Base-by-base conservation (phyloP, 2,888 invertebrate species). In the Terebella lapidaria region DNA sequence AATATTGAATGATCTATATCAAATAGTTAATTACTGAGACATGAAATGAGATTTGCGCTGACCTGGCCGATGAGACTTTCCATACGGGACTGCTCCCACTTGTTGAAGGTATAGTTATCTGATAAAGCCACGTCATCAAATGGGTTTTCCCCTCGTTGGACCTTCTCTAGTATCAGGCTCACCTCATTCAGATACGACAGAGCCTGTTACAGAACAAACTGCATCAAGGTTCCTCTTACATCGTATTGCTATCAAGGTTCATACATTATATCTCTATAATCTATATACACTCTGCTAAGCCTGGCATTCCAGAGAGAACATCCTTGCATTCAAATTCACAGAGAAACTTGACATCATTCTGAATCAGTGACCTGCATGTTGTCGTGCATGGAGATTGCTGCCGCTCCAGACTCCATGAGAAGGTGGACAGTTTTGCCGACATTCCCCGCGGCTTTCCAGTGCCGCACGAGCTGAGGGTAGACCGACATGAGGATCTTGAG, bases 401-500 rank as follows among this genome's bases (percentile, higher is more conserved):
- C 69, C 5, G 69, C 66, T 2, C 58, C 62, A 35, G 68, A 65
- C n/a, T 69, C 68, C 22, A 60, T 49, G 35, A 69, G 53, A 46
- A 56, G 59, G 22, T 65, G 54, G 24, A 69, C 55, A 3, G 68
- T 65, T 18, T 53, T 58, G 15, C 58, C 55, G 22, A 63, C 35
- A 45, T 62, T 55, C 3, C 65, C 67, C 1, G 65, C 58, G 5
- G 54, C 42, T 3, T 53, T 45, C 66, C 66, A 69, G 51, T 69
- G 69, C 10, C 62, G 26, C 10, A 69, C 60, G 29, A 68, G 55
- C 60, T 69, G 61, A 22, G 66, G 64, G 52, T 66, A 68, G 29
- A 68, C 54, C 24, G n/a, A 55, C 2, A 52, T 15, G 5, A 65
- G 58, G 15, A 67, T 49, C 22, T 47, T 1, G 18, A 55, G 5